Evolutionary conservation across 2,113 vertebrate genomes (phyloP), one percentile per base, ranked within the genome.

Genomic region (Nothoprocta pentlandii): DNA sequence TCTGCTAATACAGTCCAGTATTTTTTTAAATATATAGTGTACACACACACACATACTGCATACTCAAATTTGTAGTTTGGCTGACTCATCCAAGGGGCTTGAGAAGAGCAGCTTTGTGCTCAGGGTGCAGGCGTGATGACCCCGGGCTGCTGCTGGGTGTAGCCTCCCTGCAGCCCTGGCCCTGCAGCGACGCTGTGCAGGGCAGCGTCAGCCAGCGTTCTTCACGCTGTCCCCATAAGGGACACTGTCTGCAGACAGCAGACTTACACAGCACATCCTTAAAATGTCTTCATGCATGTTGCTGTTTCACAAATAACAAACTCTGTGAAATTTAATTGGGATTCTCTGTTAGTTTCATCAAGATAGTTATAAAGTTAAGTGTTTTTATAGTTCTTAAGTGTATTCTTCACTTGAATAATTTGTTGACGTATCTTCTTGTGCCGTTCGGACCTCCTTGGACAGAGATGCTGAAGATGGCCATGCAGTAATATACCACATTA

Each of bases 141-240:
- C 10, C 20, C 0, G 1, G 49, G 56, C 28, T 25, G 0, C 7
- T 46, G 62, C 56, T 36, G 44, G 44, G 4, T 59, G 9, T 19
- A 67, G 61, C 51, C 44, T 47, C 21, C 28, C 2, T 5, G 63
- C 19, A 85, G 49, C 69, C 0, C 0, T 49, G 49, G 82, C 69
- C 0, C 0, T 41, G 20, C 0, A 71, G 23, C 67, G 39, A 34
- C 36, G 64, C 20, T 20, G 32, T 22, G 23, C 44, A 1, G 0
- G 73, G 25, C 79, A 59, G 2, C 1, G 64, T 85, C 47, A 54
- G 7, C 69, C 56, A 54, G 28, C 16, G 49, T 74, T 54, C 69
- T 28, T 76, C 9, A 16, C 34, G 32, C 30, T 71, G 69, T 21
- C 47, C n/a, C 61, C 22, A 5, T 26, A 26, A 53, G 16, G 36